phyloP scores from a whole-genome alignment of 2,113 vertebrate species.

The Mobula birostris region DNA sequence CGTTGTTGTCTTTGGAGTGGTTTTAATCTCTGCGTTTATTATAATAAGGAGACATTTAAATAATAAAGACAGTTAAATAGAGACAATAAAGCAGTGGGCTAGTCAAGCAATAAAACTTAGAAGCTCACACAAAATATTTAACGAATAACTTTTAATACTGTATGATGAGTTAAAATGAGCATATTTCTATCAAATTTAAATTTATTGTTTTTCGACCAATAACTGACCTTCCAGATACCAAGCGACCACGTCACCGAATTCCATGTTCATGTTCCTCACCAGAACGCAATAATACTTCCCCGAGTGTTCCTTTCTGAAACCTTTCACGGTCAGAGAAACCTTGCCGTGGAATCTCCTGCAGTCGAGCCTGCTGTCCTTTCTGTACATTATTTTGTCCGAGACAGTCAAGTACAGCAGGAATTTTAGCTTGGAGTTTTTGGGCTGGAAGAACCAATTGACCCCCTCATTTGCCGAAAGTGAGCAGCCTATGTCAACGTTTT shows the following conservation, averaged over 20 bases:
- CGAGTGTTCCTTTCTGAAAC: neutral
- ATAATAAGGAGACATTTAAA: neutral
- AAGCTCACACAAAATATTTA: neutral
- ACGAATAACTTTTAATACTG: neutral
- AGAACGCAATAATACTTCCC: neutral
- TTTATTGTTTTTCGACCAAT: neutral
- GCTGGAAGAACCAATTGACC: neutral
- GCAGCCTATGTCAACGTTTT: neutral
- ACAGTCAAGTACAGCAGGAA: neutral
- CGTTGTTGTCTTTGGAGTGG: neutral
- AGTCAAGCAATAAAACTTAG: neutral
- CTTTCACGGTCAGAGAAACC: neutral
- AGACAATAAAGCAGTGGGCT: neutral
- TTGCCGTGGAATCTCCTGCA: rapidly evolving
- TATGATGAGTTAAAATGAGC: neutral
- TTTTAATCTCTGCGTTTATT: neutral
- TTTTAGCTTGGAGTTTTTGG: neutral
- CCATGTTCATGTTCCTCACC: neutral
- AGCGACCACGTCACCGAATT: neutral
- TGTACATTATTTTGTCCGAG: rapidly evolving
- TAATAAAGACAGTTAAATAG: neutral
- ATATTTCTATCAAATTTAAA: neutral
- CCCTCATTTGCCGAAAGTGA: neutral
- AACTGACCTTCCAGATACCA: neutral
- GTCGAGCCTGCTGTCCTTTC: rapidly evolving